These are phyloP conservation scores for Turdus rufiventris DNA, from an alignment of 2,113 vertebrate genomes.

Conservation along the genomic window DNA sequence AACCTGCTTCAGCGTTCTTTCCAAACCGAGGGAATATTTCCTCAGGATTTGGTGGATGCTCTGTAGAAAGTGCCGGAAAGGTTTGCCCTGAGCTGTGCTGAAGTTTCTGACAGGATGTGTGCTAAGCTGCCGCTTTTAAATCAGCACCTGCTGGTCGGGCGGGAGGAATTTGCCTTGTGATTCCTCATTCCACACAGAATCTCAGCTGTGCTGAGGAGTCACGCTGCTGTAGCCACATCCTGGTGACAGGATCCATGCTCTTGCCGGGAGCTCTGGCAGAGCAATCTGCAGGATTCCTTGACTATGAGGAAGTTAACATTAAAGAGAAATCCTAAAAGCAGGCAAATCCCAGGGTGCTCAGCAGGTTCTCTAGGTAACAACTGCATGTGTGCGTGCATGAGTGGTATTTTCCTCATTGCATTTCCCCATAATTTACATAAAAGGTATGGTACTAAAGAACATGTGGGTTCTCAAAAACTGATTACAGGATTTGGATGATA, in stretches of 20 bases:
- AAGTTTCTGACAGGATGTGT: neutral
- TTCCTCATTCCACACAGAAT: neutral
- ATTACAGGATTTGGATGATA: neutral
- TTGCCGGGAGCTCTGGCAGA: neutral
- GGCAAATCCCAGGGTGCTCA: neutral
- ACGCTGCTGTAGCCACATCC: neutral
- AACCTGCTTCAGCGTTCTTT: neutral
- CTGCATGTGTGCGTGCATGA: neutral
- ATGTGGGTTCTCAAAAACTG: neutral
- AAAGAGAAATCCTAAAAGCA: neutral
- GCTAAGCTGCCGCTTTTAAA: neutral
- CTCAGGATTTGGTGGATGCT: neutral
- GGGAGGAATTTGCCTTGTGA: neutral
- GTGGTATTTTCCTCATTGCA: neutral
- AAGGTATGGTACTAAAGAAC: neutral
- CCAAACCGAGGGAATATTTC: neutral
- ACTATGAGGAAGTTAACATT: neutral
- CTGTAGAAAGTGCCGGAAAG: neutral
- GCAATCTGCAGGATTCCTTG: neutral
- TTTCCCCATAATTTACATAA: neutral
- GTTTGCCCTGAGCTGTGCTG: rapidly evolving
- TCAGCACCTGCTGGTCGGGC: neutral
- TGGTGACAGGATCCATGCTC: neutral
- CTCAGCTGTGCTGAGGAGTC: neutral
- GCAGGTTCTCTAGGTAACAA: neutral